Conservation (phyloP, 2,797 vertebrate genomes). For the Apogon talboti region DNA sequence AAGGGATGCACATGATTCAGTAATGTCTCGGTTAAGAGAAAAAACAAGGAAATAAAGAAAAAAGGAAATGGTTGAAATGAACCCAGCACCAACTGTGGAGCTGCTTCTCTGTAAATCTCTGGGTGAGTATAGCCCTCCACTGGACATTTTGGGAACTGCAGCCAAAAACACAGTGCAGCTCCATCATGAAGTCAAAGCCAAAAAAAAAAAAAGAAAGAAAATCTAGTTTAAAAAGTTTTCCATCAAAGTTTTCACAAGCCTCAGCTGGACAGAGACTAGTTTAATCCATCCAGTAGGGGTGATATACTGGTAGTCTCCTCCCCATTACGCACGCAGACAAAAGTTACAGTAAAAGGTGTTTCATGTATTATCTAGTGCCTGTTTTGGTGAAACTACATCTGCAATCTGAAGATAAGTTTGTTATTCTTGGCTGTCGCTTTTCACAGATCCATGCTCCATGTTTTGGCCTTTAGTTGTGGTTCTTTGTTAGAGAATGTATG, state of each 20-base stretch:
- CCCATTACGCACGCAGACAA: conserved; percentile 14
- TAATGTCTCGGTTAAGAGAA: not conserved
- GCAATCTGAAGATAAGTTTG: not conserved
- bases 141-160: conserved; percentile 69
- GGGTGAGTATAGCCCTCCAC: conserved; percentile 71
- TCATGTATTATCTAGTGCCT: not conserved
- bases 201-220: too few relatives aligned
- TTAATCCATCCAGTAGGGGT: not conserved
- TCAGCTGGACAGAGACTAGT: not conserved
- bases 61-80: not conserved
- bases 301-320: conserved; percentile 38
- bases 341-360: conserved; percentile 38
- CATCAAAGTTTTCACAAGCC: conserved; percentile 8
- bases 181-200: not conserved
- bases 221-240: not conserved
- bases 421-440: conserved; percentile 12
- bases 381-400: conserved; percentile 7
- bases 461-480: conserved; percentile 2
- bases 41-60: not conserved
- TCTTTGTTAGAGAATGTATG: conserved; percentile 22
- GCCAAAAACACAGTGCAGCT: not conserved
- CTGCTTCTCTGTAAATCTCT: conserved; percentile 33
- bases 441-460: conserved; percentile 3
- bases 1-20: not conserved
- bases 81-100: not conserved